A percentile compares a stretch with the other conserved stretches of the same genome.
phyloP scores from a whole-genome alignment of 2,888 invertebrate species.

The Catocala fraxini region DNA sequence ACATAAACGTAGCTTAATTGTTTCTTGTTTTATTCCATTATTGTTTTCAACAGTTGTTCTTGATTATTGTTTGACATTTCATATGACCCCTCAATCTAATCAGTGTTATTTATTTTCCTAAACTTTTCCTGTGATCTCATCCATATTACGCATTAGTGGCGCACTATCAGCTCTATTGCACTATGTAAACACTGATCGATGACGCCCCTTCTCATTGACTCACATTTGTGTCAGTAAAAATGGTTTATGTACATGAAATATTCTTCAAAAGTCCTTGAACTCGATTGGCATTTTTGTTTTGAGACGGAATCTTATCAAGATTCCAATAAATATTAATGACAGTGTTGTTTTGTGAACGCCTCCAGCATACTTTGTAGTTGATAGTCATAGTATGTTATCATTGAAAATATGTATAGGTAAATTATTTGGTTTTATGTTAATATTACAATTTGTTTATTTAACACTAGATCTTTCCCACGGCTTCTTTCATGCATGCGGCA shows the following conservation, averaged over 20 bases:
- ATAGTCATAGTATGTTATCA: too few species aligned
- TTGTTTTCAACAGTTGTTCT: conserved; percentile 67
- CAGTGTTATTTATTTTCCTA: conserved; percentile 74
- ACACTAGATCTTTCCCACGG: too few species aligned
- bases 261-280: conserved; percentile 6
- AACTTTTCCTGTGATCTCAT: conserved; percentile 81
- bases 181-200: conserved; percentile 51
- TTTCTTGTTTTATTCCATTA: conserved; percentile 80
- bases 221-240: conserved; percentile 30
- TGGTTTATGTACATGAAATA: conserved; percentile 8
- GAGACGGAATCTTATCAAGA: too few species aligned
- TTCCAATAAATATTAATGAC: too few species aligned
- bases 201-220: conserved; percentile 60
- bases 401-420: too few species aligned
- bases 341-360: too few species aligned
- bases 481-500: too few species aligned
- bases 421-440: too few species aligned
- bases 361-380: too few species aligned
- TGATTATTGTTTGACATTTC: conserved; percentile 66
- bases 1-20: conserved; percentile 66
- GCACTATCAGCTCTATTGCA: conserved; percentile 36
- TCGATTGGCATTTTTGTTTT: conserved; percentile 7
- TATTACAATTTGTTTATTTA: too few species aligned
- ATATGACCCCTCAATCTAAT: conserved; percentile 68
- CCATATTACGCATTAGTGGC: conserved; percentile 62